These are phyloP conservation scores for Barnardius zonarius DNA, from an alignment of 2,113 vertebrate genomes.

Conservation along the genomic window DNA sequence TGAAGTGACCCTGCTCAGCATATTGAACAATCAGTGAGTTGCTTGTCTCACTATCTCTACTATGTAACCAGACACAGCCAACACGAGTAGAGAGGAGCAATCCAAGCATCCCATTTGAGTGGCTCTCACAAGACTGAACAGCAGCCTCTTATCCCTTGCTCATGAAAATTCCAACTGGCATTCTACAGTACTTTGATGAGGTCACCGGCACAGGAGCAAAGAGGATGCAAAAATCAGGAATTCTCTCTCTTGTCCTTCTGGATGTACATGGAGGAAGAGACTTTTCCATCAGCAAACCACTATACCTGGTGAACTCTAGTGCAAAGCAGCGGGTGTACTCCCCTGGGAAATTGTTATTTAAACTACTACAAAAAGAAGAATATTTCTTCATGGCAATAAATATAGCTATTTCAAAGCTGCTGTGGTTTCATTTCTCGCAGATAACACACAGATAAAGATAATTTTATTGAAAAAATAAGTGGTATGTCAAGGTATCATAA, in stretches of 20 bases:
- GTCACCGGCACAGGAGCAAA: background rate
- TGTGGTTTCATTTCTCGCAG: background rate
- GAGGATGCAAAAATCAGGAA: background rate
- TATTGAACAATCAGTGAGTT: background rate
- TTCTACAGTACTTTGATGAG: background rate
- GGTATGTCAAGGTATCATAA: background rate
- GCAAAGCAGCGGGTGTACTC: background rate
- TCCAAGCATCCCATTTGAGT: background rate
- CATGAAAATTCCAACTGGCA: background rate
- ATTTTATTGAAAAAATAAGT: background rate
- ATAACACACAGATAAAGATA: background rate
- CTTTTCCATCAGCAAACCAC: background rate
- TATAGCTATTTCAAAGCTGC: background rate
- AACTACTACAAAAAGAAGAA: background rate
- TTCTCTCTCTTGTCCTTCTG: background rate
- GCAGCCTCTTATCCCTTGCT: background rate
- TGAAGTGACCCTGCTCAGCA: background rate
- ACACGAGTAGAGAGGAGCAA: background rate
- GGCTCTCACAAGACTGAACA: background rate
- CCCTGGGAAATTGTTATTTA: background rate
- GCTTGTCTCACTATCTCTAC: background rate
- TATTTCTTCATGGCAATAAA: background rate
- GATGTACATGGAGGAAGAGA: background rate
- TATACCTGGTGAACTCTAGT: background rate
- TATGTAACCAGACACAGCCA: background rate